Evolutionary conservation across 1,140 invertebrate species (phyloP).

Genomic region (Dendroctonus valens): DNA sequence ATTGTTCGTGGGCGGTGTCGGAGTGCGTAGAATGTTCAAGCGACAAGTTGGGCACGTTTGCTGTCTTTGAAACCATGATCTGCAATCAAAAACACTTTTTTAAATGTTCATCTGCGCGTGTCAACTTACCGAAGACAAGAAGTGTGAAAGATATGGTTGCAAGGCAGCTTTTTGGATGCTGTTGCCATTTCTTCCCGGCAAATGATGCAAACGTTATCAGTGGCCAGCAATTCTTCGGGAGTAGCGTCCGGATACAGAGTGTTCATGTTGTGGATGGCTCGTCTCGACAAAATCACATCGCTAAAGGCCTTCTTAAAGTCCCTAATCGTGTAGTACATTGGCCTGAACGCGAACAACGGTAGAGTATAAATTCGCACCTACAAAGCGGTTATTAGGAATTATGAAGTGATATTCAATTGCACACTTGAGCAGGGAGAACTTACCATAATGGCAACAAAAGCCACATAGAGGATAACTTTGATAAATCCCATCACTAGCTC

Average conservation of each 20-base stretch:
- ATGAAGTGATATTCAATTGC: background rate
- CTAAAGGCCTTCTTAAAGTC: slow-evolving; percentile 98
- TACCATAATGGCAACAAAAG: slow-evolving; percentile 96
- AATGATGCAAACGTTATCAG: slow-evolving; percentile 99
- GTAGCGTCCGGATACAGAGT: slow-evolving; percentile 97
- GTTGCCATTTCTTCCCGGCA: slow-evolving; percentile 90
- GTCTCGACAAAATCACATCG: slow-evolving; percentile 94
- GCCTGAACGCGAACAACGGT: slow-evolving; percentile 96
- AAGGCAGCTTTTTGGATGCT: slow-evolving; percentile 96
- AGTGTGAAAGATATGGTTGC: slow-evolving; percentile 99
- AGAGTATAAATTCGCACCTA: slow-evolving; percentile 79
- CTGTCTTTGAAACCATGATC: slow-evolving; percentile 98
- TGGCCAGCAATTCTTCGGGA: slow-evolving; percentile 85
- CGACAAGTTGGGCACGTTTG: slow-evolving; percentile 99
- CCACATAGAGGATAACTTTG: slow-evolving; percentile 88
- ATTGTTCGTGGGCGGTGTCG: slow-evolving; percentile 49
- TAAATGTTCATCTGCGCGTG: background rate
- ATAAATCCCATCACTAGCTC: slow-evolving; percentile 91
- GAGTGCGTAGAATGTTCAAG: slow-evolving; percentile 85
- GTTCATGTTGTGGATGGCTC: slow-evolving; percentile 98
- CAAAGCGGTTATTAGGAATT: background rate
- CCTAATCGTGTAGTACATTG: slow-evolving; percentile 98
- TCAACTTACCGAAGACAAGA: slow-evolving; percentile 76
- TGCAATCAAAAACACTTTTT: slow-evolving; percentile 36
- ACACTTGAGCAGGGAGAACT: slow-evolving; percentile 49